A percentile compares a stretch with the other conserved stretches of the same genome.
Evolutionary conservation across 2,888 invertebrate genomes (phyloP).

Genomic region (Gisinianus flammeolus): DNA sequence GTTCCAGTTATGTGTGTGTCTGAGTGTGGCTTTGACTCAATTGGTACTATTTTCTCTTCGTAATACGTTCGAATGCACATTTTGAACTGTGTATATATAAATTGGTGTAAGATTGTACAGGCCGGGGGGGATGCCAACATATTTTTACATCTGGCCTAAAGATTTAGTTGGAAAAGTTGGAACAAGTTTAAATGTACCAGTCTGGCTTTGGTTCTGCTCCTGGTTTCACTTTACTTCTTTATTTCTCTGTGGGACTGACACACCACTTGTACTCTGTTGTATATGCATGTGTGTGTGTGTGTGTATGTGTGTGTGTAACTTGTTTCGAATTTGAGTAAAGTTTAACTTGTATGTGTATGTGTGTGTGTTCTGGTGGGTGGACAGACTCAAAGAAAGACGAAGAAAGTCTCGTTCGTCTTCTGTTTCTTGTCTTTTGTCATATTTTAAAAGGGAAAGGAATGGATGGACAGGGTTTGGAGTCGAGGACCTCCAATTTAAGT

Average conservation of each 20-base stretch:
- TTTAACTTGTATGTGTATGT: neutral
- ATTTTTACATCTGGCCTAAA: neutral
- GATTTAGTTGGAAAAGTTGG: conserved; percentile 23
- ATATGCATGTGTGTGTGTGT: neutral
- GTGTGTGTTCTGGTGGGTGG: neutral
- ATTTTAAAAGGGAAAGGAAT: conserved; percentile 16
- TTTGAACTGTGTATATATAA: neutral
- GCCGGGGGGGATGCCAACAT: neutral
- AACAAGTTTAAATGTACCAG: conserved; percentile 4
- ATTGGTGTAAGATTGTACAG: neutral
- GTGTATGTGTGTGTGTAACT: neutral
- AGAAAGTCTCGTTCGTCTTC: conserved; percentile 1
- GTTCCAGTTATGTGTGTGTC: neutral
- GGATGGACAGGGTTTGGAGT: conserved; percentile 25
- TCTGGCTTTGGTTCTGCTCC: conserved; percentile 4
- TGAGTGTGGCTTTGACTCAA: neutral
- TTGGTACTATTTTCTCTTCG: neutral
- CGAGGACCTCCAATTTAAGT: conserved; percentile 38
- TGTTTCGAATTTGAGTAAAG: neutral
- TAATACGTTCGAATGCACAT: neutral
- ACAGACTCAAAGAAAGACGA: neutral
- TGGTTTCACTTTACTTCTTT: neutral
- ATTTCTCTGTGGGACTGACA: neutral
- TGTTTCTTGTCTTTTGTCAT: conserved; percentile 10
- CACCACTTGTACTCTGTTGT: neutral